Evolutionary conservation across 2,888 invertebrate species (phyloP), one percentile per base, ranked within the genome.

Genomic region (Branchellion lobata): DNA sequence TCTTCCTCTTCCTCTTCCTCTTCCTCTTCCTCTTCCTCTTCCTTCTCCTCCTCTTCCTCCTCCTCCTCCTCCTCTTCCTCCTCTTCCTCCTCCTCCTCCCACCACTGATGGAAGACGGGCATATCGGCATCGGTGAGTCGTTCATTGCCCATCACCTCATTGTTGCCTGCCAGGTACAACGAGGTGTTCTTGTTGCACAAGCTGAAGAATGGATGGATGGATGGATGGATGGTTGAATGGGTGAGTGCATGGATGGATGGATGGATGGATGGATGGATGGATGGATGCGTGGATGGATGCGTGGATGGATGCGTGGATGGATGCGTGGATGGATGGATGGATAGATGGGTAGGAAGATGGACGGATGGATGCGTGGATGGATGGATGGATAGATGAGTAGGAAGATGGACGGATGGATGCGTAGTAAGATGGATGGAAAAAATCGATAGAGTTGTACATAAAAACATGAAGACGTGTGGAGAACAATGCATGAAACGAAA

Each of bases 141-240:
- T 27, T 57, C 47, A 18, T 29, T 29, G 1, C 34, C 27, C 68
- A 78, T 68, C 53, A 78, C 68, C 36, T 68, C 36, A 34, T 68
- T 65, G 68, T 65, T 65, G 29, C 78, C 78, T 3, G 78, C 78
- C 33, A 78, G 33, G 21, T 68, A 65, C 1, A 68, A 27, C 1
- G 78, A 78, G 33, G 68, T 78, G 33, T 34, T 36, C 34, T 68
- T 78, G 34, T 78, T 78, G 36, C 68, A 65, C 14, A 78, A 33
- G 24, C 78, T 78, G 57, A 29, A 29, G 33, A n/a, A 51, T 74
- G 51, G n/a, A 27, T 65, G n/a, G n/a, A 29, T 65, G 65, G 8
- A 40, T 40, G 40, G 14, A 40, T 8, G 40, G 14, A 40, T 5
- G 40, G 14, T 8, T 40, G 40, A 40, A 40, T 40, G 14, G 5